A percentile compares a stretch with the other conserved stretches of the same genome.
phyloP scores from a whole-genome alignment of 2,113 vertebrate genomes.

The Aramus guarauna region DNA sequence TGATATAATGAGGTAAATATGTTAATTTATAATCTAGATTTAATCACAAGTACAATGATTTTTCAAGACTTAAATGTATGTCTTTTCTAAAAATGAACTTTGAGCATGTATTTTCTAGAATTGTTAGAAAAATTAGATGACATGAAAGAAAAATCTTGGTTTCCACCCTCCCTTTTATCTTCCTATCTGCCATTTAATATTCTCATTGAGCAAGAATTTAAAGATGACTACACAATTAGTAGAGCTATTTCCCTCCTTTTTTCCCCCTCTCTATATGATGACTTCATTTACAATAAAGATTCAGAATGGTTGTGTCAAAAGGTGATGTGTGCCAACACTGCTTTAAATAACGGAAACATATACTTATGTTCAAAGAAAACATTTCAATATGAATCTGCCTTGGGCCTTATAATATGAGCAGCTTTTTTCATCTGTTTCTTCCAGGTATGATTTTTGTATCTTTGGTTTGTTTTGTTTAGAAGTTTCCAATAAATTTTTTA shows the following conservation, averaged over 20 bases:
- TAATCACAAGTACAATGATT: conserved; percentile 57
- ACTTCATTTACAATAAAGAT: conserved; percentile 72
- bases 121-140: conserved; percentile 67
- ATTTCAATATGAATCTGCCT: conserved; percentile 1
- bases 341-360: conserved; percentile 29
- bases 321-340: conserved; percentile 44
- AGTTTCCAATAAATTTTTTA: conserved; percentile 48
- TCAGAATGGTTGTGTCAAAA: conserved; percentile 59
- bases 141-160: conserved; percentile 17
- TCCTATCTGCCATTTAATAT: conserved; percentile 35
- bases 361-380: background rate
- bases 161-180: conserved; percentile 40
- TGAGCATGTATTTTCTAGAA: conserved; percentile 75
- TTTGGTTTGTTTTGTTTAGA: conserved; percentile 28
- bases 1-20: conserved; percentile 66
- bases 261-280: background rate
- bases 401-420: conserved; percentile 13
- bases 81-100: conserved; percentile 69
- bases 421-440: conserved; percentile 24
- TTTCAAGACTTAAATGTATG: conserved; percentile 48
- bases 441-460: conserved; percentile 26
- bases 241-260: conserved; percentile 21
- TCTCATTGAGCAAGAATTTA: conserved; percentile 54
- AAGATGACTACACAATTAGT: conserved; percentile 63
- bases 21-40: conserved; percentile 70